These are phyloP conservation scores for Temnothorax unifasciatus DNA, from an alignment of 2,888 invertebrate species.

Conservation along the genomic window DNA sequence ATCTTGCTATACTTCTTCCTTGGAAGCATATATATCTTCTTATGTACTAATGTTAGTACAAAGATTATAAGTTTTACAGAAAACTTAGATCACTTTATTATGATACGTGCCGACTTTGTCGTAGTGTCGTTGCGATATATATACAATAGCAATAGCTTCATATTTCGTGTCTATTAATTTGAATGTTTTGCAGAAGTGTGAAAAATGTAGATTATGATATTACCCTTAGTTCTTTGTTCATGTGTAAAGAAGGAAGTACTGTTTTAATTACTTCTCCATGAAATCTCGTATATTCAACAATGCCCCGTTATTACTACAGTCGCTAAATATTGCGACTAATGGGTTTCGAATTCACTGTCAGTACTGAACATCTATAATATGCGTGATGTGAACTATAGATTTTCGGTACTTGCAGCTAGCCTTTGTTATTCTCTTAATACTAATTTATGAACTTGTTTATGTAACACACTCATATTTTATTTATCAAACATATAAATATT, in stretches of 20 bases:
- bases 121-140: neutral
- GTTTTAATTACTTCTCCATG: neutral
- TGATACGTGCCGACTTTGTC: neutral
- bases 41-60: neutral
- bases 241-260: neutral
- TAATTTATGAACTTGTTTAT: conserved; percentile 5
- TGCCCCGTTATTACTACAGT: neutral
- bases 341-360: no score
- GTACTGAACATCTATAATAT: no score
- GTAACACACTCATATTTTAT: neutral
- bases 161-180: no score
- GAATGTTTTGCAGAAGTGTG: neutral
- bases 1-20: neutral
- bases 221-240: neutral
- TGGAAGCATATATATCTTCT: neutral
- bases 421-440: neutral
- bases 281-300: neutral
- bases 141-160: neutral
- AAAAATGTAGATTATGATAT: neutral
- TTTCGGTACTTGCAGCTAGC: no score
- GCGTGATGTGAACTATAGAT: no score
- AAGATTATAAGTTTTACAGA: neutral
- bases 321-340: neutral
- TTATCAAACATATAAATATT: neutral
- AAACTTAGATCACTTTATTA: neutral